Evolutionary conservation across 1,140 invertebrate genomes (phyloP).

Genomic region (Riptortus pedestris): DNA sequence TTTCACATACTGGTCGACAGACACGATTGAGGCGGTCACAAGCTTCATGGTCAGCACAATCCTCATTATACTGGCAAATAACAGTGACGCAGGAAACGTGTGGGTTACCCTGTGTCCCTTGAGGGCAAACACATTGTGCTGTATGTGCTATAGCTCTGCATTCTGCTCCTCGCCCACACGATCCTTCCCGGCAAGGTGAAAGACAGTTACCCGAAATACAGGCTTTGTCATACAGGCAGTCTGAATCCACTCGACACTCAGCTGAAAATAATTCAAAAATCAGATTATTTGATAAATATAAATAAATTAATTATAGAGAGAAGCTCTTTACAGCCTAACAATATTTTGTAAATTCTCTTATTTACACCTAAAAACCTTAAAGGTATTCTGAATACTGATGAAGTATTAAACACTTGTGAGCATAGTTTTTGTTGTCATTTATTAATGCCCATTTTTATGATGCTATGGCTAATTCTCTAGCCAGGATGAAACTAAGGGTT

Average conservation of each 20-base stretch:
- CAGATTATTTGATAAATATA: too few species aligned
- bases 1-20: constrained; percentile 68
- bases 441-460: too few species aligned
- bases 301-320: too few species aligned
- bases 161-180: constrained; percentile 67
- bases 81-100: constrained; percentile 65
- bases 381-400: too few species aligned
- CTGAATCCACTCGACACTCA: constrained; percentile 66
- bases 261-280: constrained; percentile 46
- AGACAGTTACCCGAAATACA: constrained; percentile 68
- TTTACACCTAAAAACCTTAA: too few species aligned
- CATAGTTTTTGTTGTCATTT: too few species aligned
- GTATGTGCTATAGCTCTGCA: constrained; percentile 57
- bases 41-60: constrained; percentile 73
- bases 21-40: constrained; percentile 75
- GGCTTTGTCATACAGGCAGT: constrained; percentile 77
- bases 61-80: constrained; percentile 78
- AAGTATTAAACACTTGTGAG: too few species aligned
- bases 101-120: constrained; percentile 74
- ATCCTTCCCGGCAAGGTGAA: constrained; percentile 57
- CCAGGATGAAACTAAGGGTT: too few species aligned
- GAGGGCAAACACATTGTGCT: constrained; percentile 69
- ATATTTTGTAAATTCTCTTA: too few species aligned
- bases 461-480: too few species aligned
- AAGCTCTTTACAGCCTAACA: too few species aligned